phyloP scores from a whole-genome alignment of 2,113 vertebrate genomes.

The Bombycilla garrulus region DNA sequence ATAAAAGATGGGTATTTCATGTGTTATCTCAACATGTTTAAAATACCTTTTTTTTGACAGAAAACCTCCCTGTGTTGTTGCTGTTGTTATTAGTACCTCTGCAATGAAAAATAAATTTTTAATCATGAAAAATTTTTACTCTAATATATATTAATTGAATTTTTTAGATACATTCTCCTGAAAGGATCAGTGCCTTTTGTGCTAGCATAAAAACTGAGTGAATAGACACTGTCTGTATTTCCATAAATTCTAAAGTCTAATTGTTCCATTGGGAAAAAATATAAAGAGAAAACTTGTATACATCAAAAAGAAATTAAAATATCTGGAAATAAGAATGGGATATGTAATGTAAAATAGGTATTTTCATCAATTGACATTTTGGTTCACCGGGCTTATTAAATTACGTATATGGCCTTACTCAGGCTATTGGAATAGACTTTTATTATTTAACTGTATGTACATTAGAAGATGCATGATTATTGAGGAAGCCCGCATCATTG shows the following conservation, averaged over 20 bases:
- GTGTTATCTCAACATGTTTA: not conserved
- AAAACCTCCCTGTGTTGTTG: not conserved
- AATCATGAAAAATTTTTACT: not conserved
- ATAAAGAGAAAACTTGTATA: not conserved
- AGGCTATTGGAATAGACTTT: not conserved
- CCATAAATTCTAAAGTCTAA: not conserved
- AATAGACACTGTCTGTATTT: not conserved
- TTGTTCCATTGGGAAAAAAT: not conserved
- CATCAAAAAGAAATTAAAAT: not conserved
- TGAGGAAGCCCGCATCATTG: slow-evolving; percentile 4
- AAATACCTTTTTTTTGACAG: not conserved
- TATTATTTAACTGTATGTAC: not conserved
- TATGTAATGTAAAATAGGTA: not conserved
- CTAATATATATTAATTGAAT: not conserved
- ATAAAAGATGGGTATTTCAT: not conserved
- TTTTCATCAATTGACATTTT: not conserved
- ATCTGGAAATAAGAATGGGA: not conserved
- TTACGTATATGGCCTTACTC: not conserved
- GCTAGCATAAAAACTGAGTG: not conserved
- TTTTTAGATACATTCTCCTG: not conserved
- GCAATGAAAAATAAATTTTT: not conserved
- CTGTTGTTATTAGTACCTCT: not conserved
- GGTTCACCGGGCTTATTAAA: not conserved
- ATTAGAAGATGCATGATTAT: not conserved
- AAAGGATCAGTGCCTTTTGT: not conserved